A percentile compares a stretch with the other conserved stretches of the same genome.
Conservation (phyloP, 2,888 invertebrate genomes). For the Phoenoteleia sp. region DNA sequence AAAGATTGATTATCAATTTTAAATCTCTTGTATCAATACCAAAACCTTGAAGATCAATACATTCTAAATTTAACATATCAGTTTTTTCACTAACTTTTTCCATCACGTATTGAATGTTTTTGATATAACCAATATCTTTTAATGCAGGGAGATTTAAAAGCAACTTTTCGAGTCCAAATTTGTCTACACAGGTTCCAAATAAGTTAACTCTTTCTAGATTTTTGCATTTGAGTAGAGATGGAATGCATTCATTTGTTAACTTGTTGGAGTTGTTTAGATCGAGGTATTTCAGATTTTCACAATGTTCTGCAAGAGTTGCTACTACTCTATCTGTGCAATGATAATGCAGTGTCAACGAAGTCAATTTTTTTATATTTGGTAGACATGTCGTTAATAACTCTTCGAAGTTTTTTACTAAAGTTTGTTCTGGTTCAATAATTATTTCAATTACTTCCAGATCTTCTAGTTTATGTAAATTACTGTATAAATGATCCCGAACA, state of each 20-base stretch:
- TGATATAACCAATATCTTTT: too few species aligned
- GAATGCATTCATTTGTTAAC: not conserved
- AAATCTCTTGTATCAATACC: too few species aligned
- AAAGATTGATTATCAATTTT: too few species aligned
- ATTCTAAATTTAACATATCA: too few species aligned
- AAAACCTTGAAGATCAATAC: too few species aligned
- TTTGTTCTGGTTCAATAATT: not conserved
- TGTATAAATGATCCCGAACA: not conserved
- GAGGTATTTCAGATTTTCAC: not conserved
- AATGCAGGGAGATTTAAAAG: too few species aligned
- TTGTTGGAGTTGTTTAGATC: not conserved
- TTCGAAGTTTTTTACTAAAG: not conserved
- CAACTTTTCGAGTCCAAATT: too few species aligned
- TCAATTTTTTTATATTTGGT: not conserved
- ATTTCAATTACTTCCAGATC: not conserved
- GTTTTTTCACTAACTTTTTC: too few species aligned
- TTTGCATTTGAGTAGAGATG: not conserved
- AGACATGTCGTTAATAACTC: not conserved
- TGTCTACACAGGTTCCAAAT: too few species aligned
- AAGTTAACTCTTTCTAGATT: too few species aligned
- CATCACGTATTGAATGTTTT: too few species aligned
- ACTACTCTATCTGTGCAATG: conserved; percentile 5
- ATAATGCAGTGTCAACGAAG: not conserved
- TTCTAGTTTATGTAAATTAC: not conserved
- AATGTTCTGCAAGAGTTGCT: not conserved